Base-by-base conservation (phyloP, 2,888 invertebrate genomes). In the Bimastos eiseni region DNA sequence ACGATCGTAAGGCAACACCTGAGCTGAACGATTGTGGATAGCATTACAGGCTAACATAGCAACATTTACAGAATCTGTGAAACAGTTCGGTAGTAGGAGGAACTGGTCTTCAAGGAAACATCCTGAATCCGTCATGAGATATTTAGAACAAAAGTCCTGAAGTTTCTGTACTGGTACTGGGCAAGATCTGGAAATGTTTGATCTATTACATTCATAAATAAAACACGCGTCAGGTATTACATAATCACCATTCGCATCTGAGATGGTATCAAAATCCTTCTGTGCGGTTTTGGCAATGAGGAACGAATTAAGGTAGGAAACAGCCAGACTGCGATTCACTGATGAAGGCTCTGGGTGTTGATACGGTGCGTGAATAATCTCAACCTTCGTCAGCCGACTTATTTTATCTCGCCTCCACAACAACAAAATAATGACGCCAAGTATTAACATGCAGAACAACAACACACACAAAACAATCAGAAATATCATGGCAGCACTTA, bases 1-100 rank as follows among this genome's bases (percentile, higher is more conserved):
- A 33, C 90, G 88, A 83, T 93, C 92, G 89, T 92, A 93, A 15
- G 93, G 92, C n/a, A 93, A 38, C 15, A 91, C 89, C 55, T 91
- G 37, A 33, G 21, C n/a, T 4, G 91, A 91, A 19, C 92, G 70
- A 89, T 92, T 92, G n/a, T 90, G 37, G 24, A 41, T 30, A n/a
- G 88, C 36, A 83, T 92, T 93, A 24, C 89, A 55, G 4, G 90
- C 24, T 49, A 49, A 83, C n/a, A 55, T 86, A 11, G 90, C 92
- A 17, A 89, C 89, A 83, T 90, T 41, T 21, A 88, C 91, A 30
- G 49, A 70, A 70, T 90, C 90, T 30, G 89, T 91, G 24, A 91
- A 91, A 21, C 90, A 89, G 11, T 34, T 49, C 6, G 91, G 91
- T 30, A 91, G 88, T 5, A 38, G 49, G 24, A 24, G 33, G 34